Evolutionary conservation across 30 jellyfish, hydroid and myxozoan species (phyloP), one percentile per base, ranked within the genome.

Genomic region (Hydra vulgaris): DNA sequence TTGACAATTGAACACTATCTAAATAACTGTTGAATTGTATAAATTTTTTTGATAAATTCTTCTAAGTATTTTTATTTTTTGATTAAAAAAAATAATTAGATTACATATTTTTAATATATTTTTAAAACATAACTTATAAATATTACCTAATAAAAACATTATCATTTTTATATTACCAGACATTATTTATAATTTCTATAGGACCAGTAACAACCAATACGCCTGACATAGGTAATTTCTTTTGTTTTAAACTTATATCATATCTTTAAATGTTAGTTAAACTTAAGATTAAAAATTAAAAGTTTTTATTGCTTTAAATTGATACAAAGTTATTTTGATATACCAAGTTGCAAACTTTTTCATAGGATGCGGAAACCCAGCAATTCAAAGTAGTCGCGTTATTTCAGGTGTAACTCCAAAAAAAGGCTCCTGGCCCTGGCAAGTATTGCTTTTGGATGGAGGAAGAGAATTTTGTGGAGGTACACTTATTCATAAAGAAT

Each of bases 381-480:
- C 74, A 19, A 17, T 21, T 27, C 21, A 21, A 18, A 24, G 26
- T 12, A 17, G 77, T 25, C 76, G 74, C 17, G 86, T 81, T 12
- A 71, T 81, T 27, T 80, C 79, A 68, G 88, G 88, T 7, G 52
- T 17, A 23, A 81, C 74, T 16, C 22, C 88, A 25, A 23, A 24
- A 16, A 23, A 85, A 52, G 88, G 88, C 53, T 20, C 86, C n/a
- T 81, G 88, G 88, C 88, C 88, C 5, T 81, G 88, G 88, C 87
- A 70, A 21, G 78, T 0, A 21, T 26, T 5, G 26, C 20, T 81
- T 87, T 25, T 16, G 8, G 19, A 22, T 8, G 40, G 67, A 18
- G 75, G 75, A 20, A 24, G 86, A 23, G 27, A 18, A 0, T 21
- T 24, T 71, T 81, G 88, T 22, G 88, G 88, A 18, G 88, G 87